Percentiles rank a stretch among this genome's conserved stretches.
These are phyloP conservation scores for Frankliniella fusca DNA, from an alignment of 2,888 invertebrate species.

Conservation along the genomic window DNA sequence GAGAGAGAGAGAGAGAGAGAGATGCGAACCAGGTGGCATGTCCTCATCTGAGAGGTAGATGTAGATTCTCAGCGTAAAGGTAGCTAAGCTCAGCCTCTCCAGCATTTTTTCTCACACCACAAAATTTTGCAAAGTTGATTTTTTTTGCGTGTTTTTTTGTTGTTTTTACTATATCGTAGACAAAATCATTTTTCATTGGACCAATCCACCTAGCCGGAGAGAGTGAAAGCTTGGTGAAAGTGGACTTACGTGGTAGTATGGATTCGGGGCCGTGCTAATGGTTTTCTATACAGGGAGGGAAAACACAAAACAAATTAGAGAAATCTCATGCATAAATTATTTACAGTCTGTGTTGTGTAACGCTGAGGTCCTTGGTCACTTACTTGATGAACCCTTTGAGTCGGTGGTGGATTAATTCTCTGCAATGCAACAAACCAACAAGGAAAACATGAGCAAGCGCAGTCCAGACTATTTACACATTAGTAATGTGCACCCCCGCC, in stretches of 20 bases:
- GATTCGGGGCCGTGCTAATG: conserved; percentile 10
- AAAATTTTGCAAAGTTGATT: too few relatives aligned
- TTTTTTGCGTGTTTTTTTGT: neutral
- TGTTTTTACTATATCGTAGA: conserved; percentile 7
- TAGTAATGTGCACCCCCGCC: too few relatives aligned
- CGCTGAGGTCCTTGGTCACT: neutral
- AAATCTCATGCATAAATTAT: neutral
- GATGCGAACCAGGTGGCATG: too few relatives aligned
- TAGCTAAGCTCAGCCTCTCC: too few relatives aligned
- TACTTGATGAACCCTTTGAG: conserved; percentile 15
- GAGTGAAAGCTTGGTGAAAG: neutral
- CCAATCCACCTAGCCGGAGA: too few relatives aligned
- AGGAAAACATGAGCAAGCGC: neutral
- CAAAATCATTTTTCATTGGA: conserved; percentile 5
- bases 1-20: too few relatives aligned
- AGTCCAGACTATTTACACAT: too few relatives aligned
- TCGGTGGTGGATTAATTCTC: neutral
- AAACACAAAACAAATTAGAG: neutral
- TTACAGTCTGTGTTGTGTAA: neutral
- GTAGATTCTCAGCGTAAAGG: too few relatives aligned
- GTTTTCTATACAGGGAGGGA: conserved; percentile 15
- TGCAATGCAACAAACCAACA: conserved; percentile 19
- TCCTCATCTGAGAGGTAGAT: too few relatives aligned
- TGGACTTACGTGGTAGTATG: conserved; percentile 26
- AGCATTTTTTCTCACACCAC: too few relatives aligned